These are phyloP conservation scores for Scaptomyza reducta DNA, from an alignment of 2,888 invertebrate genomes.

Conservation along the genomic window DNA sequence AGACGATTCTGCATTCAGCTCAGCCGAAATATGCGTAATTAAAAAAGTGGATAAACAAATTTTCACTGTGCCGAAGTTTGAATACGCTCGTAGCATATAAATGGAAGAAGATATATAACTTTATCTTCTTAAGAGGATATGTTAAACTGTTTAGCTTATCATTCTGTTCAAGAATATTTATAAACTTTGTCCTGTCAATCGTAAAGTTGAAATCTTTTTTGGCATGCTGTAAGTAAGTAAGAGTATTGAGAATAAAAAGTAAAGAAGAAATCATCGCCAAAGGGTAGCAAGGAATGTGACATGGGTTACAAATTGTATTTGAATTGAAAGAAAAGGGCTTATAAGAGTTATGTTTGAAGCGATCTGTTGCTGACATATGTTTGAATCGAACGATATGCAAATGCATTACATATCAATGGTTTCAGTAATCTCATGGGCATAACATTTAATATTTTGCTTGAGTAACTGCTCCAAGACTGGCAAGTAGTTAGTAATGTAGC, in stretches of 20 bases:
- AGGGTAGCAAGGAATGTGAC: conserved; percentile 35
- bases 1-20: conserved; percentile 31
- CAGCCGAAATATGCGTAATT: conserved; percentile 66
- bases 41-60: conserved; percentile 21
- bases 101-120: too few species aligned
- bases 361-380: conserved; percentile 6
- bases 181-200: too few species aligned
- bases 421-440: not conserved
- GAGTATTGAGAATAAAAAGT: not conserved
- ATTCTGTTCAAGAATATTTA: too few species aligned
- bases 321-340: not conserved
- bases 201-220: too few species aligned
- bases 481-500: too few species aligned
- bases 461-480: not conserved
- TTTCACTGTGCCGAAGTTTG: not conserved
- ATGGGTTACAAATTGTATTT: conserved; percentile 18
- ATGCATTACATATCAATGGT: not conserved
- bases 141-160: too few species aligned
- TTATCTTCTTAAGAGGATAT: too few species aligned
- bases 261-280: conserved; percentile 8
- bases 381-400: not conserved
- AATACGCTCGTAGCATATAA: not conserved
- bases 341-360: not conserved
- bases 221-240: too few species aligned
- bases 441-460: not conserved